These are phyloP conservation scores for Crypturellus tataupa DNA, from an alignment of 2,797 vertebrate species.

Conservation along the genomic window DNA sequence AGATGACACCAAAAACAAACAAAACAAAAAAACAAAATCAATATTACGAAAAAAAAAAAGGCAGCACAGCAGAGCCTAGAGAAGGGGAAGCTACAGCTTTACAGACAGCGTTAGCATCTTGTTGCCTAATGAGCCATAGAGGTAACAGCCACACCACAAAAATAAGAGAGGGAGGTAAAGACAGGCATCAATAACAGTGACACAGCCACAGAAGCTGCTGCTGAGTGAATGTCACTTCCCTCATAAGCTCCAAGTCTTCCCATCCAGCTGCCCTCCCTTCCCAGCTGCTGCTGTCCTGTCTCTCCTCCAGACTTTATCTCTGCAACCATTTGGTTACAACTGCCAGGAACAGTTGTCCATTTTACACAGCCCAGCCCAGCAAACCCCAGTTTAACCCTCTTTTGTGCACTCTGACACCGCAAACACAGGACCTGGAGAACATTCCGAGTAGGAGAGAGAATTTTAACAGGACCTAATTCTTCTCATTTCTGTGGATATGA, in stretches of 20 bases:
- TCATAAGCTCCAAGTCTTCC: background rate
- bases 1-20: background rate
- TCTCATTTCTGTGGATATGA: background rate
- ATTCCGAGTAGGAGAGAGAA: background rate
- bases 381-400: background rate
- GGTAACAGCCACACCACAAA: constrained; percentile 45
- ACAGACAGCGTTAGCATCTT: constrained; percentile 39
- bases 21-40: constrained; percentile 14
- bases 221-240: background rate
- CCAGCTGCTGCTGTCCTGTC: background rate
- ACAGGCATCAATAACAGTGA: background rate
- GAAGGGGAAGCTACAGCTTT: constrained; percentile 16
- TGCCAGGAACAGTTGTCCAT: background rate
- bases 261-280: background rate
- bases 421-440: background rate
- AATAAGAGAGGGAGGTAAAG: constrained; percentile 45
- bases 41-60: background rate
- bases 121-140: constrained; percentile 60
- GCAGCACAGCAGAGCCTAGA: background rate
- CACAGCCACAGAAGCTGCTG: constrained; percentile 3
- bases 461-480: background rate
- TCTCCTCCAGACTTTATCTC: background rate
- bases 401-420: background rate
- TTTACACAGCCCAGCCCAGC: background rate
- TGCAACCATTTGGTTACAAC: background rate